Conservation (phyloP, 2,113 vertebrate species). For the Pseudopipra pipra region DNA sequence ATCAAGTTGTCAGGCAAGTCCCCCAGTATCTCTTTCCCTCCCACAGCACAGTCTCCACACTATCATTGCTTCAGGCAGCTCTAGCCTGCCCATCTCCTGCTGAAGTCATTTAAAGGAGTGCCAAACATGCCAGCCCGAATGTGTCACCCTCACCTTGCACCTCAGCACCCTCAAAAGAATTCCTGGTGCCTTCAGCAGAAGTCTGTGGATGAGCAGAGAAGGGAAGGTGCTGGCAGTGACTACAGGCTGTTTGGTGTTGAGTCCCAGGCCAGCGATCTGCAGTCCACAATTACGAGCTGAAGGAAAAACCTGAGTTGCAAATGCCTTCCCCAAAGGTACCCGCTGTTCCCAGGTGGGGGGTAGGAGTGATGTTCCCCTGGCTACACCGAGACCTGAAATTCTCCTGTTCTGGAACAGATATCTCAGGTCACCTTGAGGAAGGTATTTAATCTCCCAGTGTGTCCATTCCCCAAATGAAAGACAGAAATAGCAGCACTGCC, state of each 20-base stretch:
- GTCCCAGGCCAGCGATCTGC: background rate
- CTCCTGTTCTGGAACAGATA: background rate
- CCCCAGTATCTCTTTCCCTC: background rate
- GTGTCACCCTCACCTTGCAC: background rate
- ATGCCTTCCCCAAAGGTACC: background rate
- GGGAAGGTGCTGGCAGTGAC: background rate
- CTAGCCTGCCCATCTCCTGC: background rate
- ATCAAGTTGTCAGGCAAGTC: background rate
- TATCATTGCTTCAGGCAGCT: background rate
- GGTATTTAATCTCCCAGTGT: background rate
- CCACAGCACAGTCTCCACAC: background rate
- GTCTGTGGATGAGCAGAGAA: background rate
- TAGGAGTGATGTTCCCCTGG: background rate
- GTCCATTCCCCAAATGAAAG: background rate
- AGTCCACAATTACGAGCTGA: background rate
- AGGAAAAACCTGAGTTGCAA: background rate
- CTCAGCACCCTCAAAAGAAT: background rate
- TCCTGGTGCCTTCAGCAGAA: background rate
- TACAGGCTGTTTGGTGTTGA: background rate
- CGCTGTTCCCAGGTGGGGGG: accelerated
- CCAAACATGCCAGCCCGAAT: accelerated
- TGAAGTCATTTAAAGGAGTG: background rate
- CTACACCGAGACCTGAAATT: background rate
- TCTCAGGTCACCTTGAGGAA: slow-evolving; percentile 25
- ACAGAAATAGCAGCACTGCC: background rate